Evolutionary conservation across 2,888 invertebrate species (phyloP).

Genomic region (Cephus sareptanus): DNA sequence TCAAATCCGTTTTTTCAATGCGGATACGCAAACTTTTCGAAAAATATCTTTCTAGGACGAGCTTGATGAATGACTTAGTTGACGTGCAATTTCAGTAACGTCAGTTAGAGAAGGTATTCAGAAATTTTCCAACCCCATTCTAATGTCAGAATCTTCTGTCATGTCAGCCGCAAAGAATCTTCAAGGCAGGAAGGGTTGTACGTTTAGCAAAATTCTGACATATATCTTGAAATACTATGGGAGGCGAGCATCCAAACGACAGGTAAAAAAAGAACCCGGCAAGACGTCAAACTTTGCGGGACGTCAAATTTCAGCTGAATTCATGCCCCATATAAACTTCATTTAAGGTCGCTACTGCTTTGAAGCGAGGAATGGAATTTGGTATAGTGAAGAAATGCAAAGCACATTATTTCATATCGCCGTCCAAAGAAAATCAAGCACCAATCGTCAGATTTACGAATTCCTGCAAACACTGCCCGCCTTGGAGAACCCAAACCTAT

Average conservation of each 20-base stretch:
- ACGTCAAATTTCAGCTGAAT: not conserved
- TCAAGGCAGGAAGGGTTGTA: slow-evolving; percentile 34
- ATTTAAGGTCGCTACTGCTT: slow-evolving; percentile 35
- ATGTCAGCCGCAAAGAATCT: slow-evolving; percentile 23
- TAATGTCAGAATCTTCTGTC: not conserved
- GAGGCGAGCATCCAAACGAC: slow-evolving; percentile 39
- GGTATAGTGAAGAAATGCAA: slow-evolving; percentile 39
- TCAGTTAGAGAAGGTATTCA: not conserved
- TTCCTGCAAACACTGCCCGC: not conserved
- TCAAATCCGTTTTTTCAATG: not conserved
- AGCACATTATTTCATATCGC: slow-evolving; percentile 28
- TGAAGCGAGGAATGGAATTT: slow-evolving; percentile 44
- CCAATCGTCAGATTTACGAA: not conserved
- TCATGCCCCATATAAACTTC: not conserved
- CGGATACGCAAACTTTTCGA: not conserved
- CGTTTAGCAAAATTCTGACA: slow-evolving; percentile 40
- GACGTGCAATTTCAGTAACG: not conserved
- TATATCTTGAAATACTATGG: slow-evolving; percentile 33
- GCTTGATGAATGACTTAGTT: not conserved
- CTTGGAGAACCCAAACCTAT: not conserved
- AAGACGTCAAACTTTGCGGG: not conserved
- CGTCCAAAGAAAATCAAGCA: not conserved
- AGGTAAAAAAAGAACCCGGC: slow-evolving; percentile 26
- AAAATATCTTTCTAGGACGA: not conserved
- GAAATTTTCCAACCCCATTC: not conserved